Base-by-base conservation (phyloP, 2,113 vertebrate genomes). In the Ursus arctos region DNA sequence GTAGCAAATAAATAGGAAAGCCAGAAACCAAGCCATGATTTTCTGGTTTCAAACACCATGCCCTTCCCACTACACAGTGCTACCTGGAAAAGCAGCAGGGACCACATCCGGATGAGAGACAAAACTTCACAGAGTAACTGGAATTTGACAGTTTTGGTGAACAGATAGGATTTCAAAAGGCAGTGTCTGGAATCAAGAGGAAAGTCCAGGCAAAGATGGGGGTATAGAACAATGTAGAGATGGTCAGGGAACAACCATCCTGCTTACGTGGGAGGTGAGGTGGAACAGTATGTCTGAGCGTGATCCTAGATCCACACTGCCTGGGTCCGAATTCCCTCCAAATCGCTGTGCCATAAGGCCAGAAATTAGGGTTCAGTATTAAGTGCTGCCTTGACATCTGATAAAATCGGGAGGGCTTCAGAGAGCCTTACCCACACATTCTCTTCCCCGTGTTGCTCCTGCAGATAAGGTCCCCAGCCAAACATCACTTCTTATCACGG, bases 41-140 rank as follows among this genome's bases (percentile, higher is more conserved):
- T 67, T 24, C 51, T 6, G 33, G 26, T 28, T 61, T 10, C 36
- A 24, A 43, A 61, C 28, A 21, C 53, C 7, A 11, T 2, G 13
- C 24, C 22, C 49, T 61, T 28, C 9, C 57, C 24, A 0, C 28
- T 33, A 1, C 4, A 18, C 69, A 4, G 33, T 0, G 1, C 61
- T 16, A 2, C 36, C 57, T 21, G 24, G 36, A 59, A n/a, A 26
- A 2, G 40, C 7, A 40, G 36, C 26, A 4, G 33, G 15, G 36
- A 0, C 9, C 9, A 0, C 31, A 3, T 57, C 40, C 51, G 49
- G 49, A 1, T 0, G 24, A n/a, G n/a, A 88, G 40, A 19, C n/a
- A 74, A 31, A 26, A 43, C 59, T n/a, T 71, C 11, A 0, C 0
- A 4, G 12, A 21, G 36, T 22, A 77, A 13, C 22, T 9, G 51